A percentile compares a stretch with the other conserved stretches of the same genome.
These are phyloP conservation scores for Hemicrepidius hirtus DNA, from an alignment of 2,888 invertebrate genomes.

Conservation along the genomic window DNA sequence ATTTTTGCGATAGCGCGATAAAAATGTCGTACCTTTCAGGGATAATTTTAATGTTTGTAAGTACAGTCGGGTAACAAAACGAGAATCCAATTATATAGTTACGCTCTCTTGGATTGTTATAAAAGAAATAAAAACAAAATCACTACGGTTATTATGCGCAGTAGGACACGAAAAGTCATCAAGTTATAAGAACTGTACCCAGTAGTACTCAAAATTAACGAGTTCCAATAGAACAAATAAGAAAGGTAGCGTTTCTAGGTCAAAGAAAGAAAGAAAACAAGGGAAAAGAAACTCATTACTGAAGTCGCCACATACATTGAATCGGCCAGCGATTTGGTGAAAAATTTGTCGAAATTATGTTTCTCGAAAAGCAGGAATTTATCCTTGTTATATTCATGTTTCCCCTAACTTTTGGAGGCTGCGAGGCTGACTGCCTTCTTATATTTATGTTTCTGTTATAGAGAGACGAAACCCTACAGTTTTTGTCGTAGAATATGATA, in stretches of 20 bases:
- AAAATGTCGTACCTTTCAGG: no score
- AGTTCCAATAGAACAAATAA: conserved; percentile 22
- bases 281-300: conserved; percentile 17
- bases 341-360: conserved; percentile 34
- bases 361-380: conserved; percentile 25
- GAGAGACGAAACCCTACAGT: conserved; percentile 12
- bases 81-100: no score
- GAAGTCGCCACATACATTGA: conserved; percentile 30
- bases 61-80: no score
- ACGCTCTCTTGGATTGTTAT: no score
- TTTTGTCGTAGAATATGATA: conserved; percentile 16
- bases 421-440: conserved; percentile 14
- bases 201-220: conserved; percentile 25
- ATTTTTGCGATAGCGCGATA: no score
- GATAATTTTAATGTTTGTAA: no score
- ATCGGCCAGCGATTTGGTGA: conserved; percentile 28
- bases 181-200: background rate
- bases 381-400: conserved; percentile 27
- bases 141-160: no score
- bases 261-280: conserved; percentile 30
- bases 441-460: conserved; percentile 26
- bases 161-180: background rate
- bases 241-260: conserved; percentile 19
- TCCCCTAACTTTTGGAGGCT: conserved; percentile 20
- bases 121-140: no score